Base-by-base conservation (phyloP, 2,797 vertebrate species). In the Sparus aurata region DNA sequence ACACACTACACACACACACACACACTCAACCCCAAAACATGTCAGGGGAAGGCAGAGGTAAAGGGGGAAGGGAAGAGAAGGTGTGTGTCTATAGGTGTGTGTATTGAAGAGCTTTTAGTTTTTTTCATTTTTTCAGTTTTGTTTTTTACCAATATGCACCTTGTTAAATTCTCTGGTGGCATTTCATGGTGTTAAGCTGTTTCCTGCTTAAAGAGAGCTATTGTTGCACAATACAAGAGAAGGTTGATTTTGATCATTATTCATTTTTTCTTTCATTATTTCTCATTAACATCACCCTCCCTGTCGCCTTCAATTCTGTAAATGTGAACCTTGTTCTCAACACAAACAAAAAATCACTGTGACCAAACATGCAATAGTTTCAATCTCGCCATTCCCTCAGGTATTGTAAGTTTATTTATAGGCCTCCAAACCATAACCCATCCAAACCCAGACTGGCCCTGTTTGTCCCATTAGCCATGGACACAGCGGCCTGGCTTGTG, bases 381-480 rank as follows among this genome's bases (percentile, higher is more conserved):
- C 54, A 80, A 83, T 87, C 57, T 80, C 60, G 61, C 41, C 34
- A 57, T 75, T 85, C 86, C 82, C 82, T 75, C 64, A 71, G 74
- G 87, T 57, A 70, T 77, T 82, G 64, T 91, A 65, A 67, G 77
- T 85, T 83, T 88, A 87, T 89, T 87, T 87, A 81, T 86, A 57
- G 78, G 76, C 81, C 68, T 57, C 79, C 55, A 54, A 75, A 80
- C 83, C 85, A 80, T 86, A 88, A 84, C 74, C 71, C 76, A 86
- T 74, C 79, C 77, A 72, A 64, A 79, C 76, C 75, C 65, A 75
- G 73, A 71, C 76, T 49, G 52, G 71, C 75, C 77, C 62, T 59
- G 85, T 66, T 77, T 83, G 86, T 92, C 90, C 90, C 73, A 86
- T 94, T 95, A 94, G 87, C 77, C 45, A 65, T 57, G 80, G 78